A percentile compares a stretch with the other conserved stretches of the same genome.
phyloP scores from a whole-genome alignment of 2,113 vertebrate species.

The Ameiurus melas region DNA sequence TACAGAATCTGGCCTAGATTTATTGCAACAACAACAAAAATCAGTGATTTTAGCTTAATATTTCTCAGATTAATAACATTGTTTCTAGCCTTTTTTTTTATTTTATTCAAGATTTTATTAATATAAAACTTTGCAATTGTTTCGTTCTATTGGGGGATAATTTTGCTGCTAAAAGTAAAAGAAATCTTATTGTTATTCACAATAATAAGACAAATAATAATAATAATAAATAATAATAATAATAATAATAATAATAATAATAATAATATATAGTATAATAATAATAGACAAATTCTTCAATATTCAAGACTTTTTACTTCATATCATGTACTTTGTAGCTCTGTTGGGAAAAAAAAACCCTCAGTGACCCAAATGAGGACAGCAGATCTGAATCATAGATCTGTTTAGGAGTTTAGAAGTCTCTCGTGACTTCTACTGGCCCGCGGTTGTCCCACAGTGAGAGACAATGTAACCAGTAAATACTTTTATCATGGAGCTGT shows the following conservation, averaged over 20 bases:
- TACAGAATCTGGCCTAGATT: background rate
- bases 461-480: conserved; percentile 6
- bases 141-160: background rate
- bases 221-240: too few relatives aligned
- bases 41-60: background rate
- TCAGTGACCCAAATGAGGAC: background rate
- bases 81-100: background rate
- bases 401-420: conserved; percentile 10
- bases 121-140: background rate
- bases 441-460: background rate
- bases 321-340: background rate
- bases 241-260: too few relatives aligned
- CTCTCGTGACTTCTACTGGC: background rate
- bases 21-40: background rate
- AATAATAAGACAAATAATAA: too few relatives aligned
- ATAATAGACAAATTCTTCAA: background rate
- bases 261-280: too few relatives aligned
- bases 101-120: background rate
- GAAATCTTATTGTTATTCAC: background rate
- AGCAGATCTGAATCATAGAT: conserved; percentile 23
- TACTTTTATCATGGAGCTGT: background rate
- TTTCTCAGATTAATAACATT: background rate
- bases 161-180: background rate
- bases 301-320: background rate
- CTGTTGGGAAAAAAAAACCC: background rate